Conservation (phyloP, 2,797 vertebrate species). For the Gallinago nigripennis region DNA sequence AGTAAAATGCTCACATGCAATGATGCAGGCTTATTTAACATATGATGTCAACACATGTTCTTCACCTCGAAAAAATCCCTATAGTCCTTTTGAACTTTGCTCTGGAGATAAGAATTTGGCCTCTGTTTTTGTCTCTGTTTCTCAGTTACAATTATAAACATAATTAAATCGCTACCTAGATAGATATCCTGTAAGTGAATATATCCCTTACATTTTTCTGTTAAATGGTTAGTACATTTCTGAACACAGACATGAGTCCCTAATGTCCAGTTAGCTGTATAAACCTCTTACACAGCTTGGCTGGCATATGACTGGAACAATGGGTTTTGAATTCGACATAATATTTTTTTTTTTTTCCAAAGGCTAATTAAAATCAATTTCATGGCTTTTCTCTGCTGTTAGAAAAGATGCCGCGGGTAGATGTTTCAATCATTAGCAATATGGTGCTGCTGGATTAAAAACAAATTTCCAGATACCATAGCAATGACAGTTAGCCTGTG, state of each 20-base stretch:
- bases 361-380: conserved; percentile 78
- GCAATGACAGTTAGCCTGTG: conserved; percentile 61
- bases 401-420: conserved; percentile 67
- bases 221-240: conserved; percentile 2
- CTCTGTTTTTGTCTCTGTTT: neutral
- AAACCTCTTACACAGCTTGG: conserved; percentile 48
- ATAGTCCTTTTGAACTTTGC: neutral
- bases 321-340: conserved; percentile 65
- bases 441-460: conserved; percentile 72
- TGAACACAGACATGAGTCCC: conserved; percentile 19
- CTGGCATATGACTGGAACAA: conserved; percentile 66
- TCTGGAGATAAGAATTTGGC: neutral
- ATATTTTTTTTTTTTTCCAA: conserved; percentile 39
- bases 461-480: conserved; percentile 71
- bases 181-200: neutral
- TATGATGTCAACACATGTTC: neutral
- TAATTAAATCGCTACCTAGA: neutral
- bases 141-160: neutral
- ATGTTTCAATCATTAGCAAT: conserved; percentile 76
- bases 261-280: conserved; percentile 55
- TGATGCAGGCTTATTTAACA: neutral
- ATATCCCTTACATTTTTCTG: conserved; percentile 6
- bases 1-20: neutral
- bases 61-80: neutral
- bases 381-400: conserved; percentile 67